Base-by-base conservation (phyloP, 2,888 invertebrate genomes). In the Pheosia gnoma region DNA sequence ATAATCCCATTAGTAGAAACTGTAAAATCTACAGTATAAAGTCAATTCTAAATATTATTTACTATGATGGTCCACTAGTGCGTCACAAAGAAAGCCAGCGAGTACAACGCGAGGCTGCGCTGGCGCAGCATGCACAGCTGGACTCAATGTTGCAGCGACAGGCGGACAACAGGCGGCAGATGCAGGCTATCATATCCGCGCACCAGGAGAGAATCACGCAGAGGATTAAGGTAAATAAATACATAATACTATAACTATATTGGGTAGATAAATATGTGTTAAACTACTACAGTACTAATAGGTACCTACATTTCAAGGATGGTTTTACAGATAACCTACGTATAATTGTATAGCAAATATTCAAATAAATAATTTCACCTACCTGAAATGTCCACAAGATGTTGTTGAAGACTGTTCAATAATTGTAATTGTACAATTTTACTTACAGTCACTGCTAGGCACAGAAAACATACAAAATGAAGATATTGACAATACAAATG, bases 201-300 rank as follows among this genome's bases (percentile, higher is more conserved):
- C 95, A 95, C 67, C 95, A 95, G 72, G 95, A 95, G 67, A 82
- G 95, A 51, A 95, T 95, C 62, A 95, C 95, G 45, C 91, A 94
- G 67, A 94, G 95, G 65, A 95, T 95, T 66, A 94, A 95, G 87
- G 93, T 94, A 51, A 49, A 25, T 25, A n/a, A n/a, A 38, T 47
- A n/a, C 37, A 25, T 25, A 25, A 25, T 25, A 25, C 25, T 25
- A 25, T 25, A 0, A 25, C 25, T 25, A 2, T 2, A 25, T 25
- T 25, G 25, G 25, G 25, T 0, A 25, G 25, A 2, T 25, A 25
- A 25, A 25, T 25, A 25, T 25, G 25, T 25, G n/a, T n/a, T n/a
- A n/a, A n/a, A n/a, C n/a, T n/a, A n/a, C n/a, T n/a, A n/a, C n/a
- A n/a, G n/a, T n/a, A n/a, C n/a, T n/a, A 25, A 25, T 25, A 25